Conservation (phyloP, 2,888 invertebrate species). For the Hypercompe scribonia region DNA sequence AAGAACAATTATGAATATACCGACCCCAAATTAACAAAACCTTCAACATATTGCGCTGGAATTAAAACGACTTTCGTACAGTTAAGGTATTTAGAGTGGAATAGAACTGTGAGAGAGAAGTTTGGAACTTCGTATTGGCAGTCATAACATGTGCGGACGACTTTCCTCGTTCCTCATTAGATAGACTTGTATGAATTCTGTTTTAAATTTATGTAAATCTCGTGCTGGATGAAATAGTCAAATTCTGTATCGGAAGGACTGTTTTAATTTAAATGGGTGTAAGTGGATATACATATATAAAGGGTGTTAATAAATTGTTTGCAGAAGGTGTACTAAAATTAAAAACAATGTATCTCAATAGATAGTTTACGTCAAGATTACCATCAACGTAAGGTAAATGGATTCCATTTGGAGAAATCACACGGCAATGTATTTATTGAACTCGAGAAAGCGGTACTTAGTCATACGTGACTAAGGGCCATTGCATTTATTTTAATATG, state of each 20-base stretch:
- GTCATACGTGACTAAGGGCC: not conserved
- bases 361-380: not conserved
- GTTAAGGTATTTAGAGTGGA: slow-evolving; percentile 46
- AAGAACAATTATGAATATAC: slow-evolving; percentile 76
- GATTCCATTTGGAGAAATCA: not conserved
- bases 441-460: not conserved
- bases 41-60: slow-evolving; percentile 64
- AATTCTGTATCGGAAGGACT: slow-evolving; percentile 19
- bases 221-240: slow-evolving; percentile 12
- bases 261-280: slow-evolving; percentile 18
- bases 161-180: slow-evolving; percentile 42
- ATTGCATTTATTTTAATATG: not conserved
- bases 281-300: no score
- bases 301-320: not conserved
- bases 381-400: not conserved
- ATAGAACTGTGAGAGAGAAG: slow-evolving; percentile 22
- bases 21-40: slow-evolving; percentile 72
- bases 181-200: slow-evolving; percentile 38
- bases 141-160: slow-evolving; percentile 36
- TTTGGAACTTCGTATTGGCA: slow-evolving; percentile 36
- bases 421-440: not conserved
- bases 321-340: not conserved
- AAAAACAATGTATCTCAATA: not conserved
- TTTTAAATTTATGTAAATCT: slow-evolving; percentile 45
- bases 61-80: slow-evolving; percentile 57